Evolutionary conservation across 2,888 invertebrate species (phyloP).

Genomic region (Bruchidius siliquastri): DNA sequence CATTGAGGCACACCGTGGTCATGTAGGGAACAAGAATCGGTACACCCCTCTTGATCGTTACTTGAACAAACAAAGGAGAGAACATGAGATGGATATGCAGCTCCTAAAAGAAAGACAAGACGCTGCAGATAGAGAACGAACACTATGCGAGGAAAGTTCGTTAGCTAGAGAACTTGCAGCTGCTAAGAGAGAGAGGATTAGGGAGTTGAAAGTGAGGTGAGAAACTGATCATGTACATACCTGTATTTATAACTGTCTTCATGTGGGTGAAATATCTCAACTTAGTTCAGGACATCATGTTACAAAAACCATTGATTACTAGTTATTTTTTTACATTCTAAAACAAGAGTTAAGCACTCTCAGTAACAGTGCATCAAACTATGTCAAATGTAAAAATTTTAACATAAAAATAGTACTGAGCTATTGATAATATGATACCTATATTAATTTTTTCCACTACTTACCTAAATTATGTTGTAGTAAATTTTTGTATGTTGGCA

Average conservation of each 20-base stretch:
- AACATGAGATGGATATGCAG: conserved; percentile 31
- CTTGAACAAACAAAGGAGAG: conserved; percentile 31
- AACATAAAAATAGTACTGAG: too few species aligned
- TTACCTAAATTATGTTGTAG: too few species aligned
- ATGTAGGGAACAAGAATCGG: conserved; percentile 34
- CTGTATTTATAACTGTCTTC: not conserved
- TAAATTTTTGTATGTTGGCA: too few species aligned
- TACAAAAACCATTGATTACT: too few species aligned
- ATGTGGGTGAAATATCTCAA: too few species aligned
- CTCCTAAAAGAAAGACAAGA: conserved; percentile 19
- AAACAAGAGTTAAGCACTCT: too few species aligned
- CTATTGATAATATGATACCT: too few species aligned
- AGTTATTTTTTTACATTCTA: too few species aligned
- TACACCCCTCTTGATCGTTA: conserved; percentile 35
- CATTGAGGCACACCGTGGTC: conserved; percentile 26
- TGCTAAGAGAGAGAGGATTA: conserved; percentile 40
- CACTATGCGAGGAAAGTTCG: conserved; percentile 33
- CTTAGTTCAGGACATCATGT: too few species aligned
- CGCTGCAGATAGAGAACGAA: conserved; percentile 26
- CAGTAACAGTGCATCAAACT: too few species aligned
- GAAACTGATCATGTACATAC: not conserved
- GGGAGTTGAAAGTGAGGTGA: conserved; percentile 38
- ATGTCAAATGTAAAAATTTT: too few species aligned
- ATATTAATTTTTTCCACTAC: too few species aligned
- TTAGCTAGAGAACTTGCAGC: conserved; percentile 39